Base-by-base conservation (phyloP, 92 coral and sea anemone species). In the Montipora capitata region DNA sequence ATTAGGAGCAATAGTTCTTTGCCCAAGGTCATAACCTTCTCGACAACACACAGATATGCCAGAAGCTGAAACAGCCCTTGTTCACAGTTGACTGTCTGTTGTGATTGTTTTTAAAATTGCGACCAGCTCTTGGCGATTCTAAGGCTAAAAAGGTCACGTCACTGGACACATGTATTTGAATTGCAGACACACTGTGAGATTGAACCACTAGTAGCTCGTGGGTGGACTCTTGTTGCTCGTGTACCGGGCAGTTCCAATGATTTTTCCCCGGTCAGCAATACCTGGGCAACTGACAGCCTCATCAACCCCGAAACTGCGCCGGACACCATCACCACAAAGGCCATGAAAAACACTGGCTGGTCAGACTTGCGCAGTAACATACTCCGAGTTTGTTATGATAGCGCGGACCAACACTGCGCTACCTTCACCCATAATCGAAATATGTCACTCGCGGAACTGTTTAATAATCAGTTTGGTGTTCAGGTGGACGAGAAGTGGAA, bases 181-280 rank as follows among this genome's bases (percentile, higher is more conserved):
- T 87, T 87, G 78, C 95, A 95, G 98, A 95, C 98, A 40, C 91
- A 91, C 75, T 95, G 98, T 52, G 95, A 91, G 61, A 87, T 95
- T 72, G 98, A 95, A 77, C 96, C 94, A 82, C 93, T 95, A 95
- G 94, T 92, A 66, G 95, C 94, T 76, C 93, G 96, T 75, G 98
- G 94, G 68, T 95, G 94, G 96, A 95, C 98, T n/a, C 93, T 95
- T 0, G 98, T 95, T 71, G 98, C 95, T 63, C 98, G 98, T 40
- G 90, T 95, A 63, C 92, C 88, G 45, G 98, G 98, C 39, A 72
- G 79, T 84, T 83, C 93, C 14, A 95, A 88, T 82, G 96, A 91
- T 51, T 95, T 95, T 88, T 95, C 98, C 48, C 98, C 98, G 49
- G 98, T 95, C 96, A 95, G 98, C 93, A 93, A 89, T 90, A 93